Evolutionary conservation across 2,797 vertebrate species (phyloP), one percentile per base, ranked within the genome.

Genomic region (Mormyrops boulengeri): DNA sequence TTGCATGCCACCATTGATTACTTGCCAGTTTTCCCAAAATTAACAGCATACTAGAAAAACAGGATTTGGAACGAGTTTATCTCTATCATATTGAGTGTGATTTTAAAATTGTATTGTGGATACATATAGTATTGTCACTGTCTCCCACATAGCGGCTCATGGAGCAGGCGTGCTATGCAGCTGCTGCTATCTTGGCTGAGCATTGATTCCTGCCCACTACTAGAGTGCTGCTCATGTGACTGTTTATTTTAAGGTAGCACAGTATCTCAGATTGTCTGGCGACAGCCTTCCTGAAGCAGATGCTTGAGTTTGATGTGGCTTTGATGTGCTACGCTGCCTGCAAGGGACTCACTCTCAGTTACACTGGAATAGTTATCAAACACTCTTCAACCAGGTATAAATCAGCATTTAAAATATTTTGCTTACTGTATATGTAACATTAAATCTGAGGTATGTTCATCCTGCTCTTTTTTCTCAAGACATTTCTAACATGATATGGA

Each of bases 201-300:
- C 47, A 60, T 41, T 90, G 87, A 90, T 88, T 84, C 88, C 87
- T 66, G 26, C 38, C 44, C 57, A 26, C 66, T 77, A 57, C 34
- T 1, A 38, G 47, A 41, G 8, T 38, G 22, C 38, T 52, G 90
- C 85, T 89, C 55, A 69, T 69, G 57, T 91, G 85, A 88, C 50
- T 6, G 57, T 73, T 84, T 91, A 91, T 91, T 91, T 91, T 89
- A 47, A 85, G 88, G 80, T 44, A n/a, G 87, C 88, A 55, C 57
- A 85, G 88, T 85, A 55, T 69, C 50, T 88, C 26, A 82, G 85
- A 60, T 41, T 88, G 73, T 69, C 53, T 52, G 44, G 49, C 11
- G 66, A 22, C 88, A 57, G 4, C 8, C 30, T 34, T 89, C 90
- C 82, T 49, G 88, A 57, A 90, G 55, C 34, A 4, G 19, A 89